phyloP scores from a whole-genome alignment of 1,140 invertebrate species.

The Aphelinus atriplicis region DNA sequence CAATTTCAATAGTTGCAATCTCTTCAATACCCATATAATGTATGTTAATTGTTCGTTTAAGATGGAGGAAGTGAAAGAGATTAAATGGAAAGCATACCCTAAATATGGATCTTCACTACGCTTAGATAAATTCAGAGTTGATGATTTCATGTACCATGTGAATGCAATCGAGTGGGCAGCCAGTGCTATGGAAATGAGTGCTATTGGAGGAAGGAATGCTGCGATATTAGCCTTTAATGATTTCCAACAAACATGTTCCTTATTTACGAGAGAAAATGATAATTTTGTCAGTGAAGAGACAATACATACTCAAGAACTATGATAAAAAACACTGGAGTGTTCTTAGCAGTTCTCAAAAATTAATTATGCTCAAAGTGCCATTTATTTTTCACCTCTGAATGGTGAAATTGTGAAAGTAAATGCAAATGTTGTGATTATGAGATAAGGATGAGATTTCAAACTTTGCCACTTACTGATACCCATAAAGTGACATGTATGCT shows the following conservation, averaged over 20 bases:
- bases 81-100: conserved; percentile 74
- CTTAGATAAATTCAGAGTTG: conserved; percentile 68
- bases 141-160: conserved; percentile 71
- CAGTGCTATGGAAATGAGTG: conserved; percentile 80
- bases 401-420: no score
- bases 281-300: not conserved
- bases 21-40: no score
- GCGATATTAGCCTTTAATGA: conserved; percentile 68
- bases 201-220: conserved; percentile 73
- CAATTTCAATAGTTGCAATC: no score
- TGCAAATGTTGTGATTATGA: no score
- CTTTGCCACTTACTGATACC: no score
- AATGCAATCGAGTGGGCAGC: conserved; percentile 78
- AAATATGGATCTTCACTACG: conserved; percentile 64
- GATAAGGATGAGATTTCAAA: no score
- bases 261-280: not conserved
- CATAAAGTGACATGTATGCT: no score
- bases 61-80: conserved; percentile 49
- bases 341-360: no score
- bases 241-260: conserved; percentile 42
- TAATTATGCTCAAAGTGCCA: no score
- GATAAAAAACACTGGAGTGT: not conserved
- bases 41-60: conserved; percentile 36
- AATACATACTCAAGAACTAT: conserved; percentile 23
- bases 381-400: no score